Conservation (phyloP, 2,888 invertebrate species). For the Gnatocerus cornutus region DNA sequence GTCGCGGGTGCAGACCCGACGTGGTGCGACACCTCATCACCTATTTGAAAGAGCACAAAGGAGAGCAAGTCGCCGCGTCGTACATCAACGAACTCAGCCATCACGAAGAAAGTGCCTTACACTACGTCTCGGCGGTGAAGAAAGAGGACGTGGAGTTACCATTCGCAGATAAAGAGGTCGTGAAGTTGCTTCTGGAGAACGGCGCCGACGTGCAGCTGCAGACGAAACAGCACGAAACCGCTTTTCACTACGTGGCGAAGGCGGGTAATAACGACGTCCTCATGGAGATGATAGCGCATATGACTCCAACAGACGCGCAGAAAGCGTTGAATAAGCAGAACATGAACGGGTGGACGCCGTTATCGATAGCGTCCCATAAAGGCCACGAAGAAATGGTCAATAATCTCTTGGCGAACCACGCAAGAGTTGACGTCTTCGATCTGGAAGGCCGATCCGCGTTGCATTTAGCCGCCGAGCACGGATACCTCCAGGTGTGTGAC, state of each 20-base stretch:
- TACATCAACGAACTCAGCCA: constrained; percentile 92
- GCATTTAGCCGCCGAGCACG: constrained; percentile 95
- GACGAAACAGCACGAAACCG: constrained; percentile 93
- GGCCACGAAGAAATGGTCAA: constrained; percentile 95
- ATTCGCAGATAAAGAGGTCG: constrained; percentile 88
- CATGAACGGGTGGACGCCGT: constrained; percentile 96
- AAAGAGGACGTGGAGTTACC: constrained; percentile 85
- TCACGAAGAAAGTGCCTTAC: constrained; percentile 95
- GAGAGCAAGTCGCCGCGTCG: constrained; percentile 84
- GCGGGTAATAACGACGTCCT: constrained; percentile 97
- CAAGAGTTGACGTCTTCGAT: constrained; percentile 99
- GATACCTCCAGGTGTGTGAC: constrained; percentile 92
- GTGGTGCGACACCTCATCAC: constrained; percentile 90
- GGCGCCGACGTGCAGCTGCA: constrained; percentile 92
- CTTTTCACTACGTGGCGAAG: constrained; percentile 95
- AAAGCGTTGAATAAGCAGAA: constrained; percentile 96
- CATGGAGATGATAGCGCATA: constrained; percentile 93
- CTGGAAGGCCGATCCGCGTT: constrained; percentile 95
- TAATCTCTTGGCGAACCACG: constrained; percentile 92
- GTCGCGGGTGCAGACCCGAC: constrained; percentile 87
- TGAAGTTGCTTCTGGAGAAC: constrained; percentile 90
- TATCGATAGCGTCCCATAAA: constrained; percentile 95
- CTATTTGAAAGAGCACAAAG: constrained; percentile 84
- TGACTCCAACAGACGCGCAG: constrained; percentile 92
- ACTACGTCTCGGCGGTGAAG: constrained; percentile 93